Evolutionary conservation across 2,888 invertebrate genomes (phyloP).

Genomic region (Trissonchulus latispiculum): DNA sequence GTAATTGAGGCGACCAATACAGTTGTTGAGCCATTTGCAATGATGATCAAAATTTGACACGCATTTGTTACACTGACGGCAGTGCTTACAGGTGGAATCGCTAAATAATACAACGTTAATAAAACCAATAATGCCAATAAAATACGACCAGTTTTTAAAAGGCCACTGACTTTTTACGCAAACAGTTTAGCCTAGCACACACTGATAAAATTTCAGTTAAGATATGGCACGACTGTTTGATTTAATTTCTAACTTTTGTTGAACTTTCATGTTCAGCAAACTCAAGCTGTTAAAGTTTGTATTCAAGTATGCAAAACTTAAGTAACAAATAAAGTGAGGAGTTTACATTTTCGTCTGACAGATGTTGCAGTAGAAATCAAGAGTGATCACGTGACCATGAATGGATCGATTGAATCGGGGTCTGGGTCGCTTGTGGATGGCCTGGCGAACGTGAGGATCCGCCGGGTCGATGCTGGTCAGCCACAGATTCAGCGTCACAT

Average conservation of each 20-base stretch:
- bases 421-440: conserved; percentile 54
- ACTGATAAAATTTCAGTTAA: no score
- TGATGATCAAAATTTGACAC: conserved; percentile 89
- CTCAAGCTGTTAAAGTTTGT: no score
- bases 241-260: no score
- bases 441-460: conserved; percentile 59
- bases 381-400: conserved; percentile 75
- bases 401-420: conserved; percentile 74
- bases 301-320: background rate
- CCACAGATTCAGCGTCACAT: conserved; percentile 65
- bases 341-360: conserved; percentile 58
- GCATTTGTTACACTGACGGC: conserved; percentile 92
- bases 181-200: no score
- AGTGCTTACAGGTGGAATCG: conserved; percentile 61
- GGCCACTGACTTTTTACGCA: no score
- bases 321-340: conserved; percentile 8
- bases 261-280: no score
- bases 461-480: conserved; percentile 78
- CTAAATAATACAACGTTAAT: no score
- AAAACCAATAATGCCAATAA: no score
- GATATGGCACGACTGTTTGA: no score
- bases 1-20: conserved; percentile 59
- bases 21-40: conserved; percentile 97
- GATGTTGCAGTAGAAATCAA: conserved; percentile 82
- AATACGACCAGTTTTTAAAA: no score